Conservation (phyloP, 1,140 invertebrate species). For the Pomacea maculata region DNA sequence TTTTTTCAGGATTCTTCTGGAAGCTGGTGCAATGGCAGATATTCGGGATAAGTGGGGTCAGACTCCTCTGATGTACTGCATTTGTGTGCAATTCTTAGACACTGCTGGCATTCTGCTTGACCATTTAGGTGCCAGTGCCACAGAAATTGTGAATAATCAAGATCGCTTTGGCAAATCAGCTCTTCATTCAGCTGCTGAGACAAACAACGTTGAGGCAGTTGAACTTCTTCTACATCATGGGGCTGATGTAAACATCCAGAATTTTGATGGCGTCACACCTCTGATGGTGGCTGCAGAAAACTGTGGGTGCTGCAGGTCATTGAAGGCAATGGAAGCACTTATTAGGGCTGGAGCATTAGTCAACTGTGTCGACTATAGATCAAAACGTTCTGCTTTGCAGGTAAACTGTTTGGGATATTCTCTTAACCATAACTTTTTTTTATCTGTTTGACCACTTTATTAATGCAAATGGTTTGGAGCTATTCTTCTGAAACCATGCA, state of each 20-base stretch:
- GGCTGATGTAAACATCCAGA: constrained; percentile 26
- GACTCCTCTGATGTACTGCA: constrained; percentile 40
- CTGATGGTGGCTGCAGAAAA: constrained; percentile 25
- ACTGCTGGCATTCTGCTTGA: constrained; percentile 67
- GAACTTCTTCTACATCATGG: constrained; percentile 31
- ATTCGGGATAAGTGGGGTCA: constrained; percentile 43
- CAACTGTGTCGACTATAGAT: constrained; percentile 23
- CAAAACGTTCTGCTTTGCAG: constrained; percentile 37
- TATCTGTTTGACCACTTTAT: neutral
- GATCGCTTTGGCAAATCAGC: constrained; percentile 38
- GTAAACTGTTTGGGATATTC: constrained; percentile 5
- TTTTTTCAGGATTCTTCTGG: constrained; percentile 22
- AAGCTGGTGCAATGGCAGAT: constrained; percentile 29
- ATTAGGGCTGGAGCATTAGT: constrained; percentile 30
- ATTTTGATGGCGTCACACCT: constrained; percentile 36
- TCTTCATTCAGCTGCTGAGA: constrained; percentile 36
- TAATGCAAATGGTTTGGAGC: neutral
- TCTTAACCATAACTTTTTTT: neutral
- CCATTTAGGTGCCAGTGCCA: constrained; percentile 23
- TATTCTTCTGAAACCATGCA: neutral
- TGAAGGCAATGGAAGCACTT: constrained; percentile 27
- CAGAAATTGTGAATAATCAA: constrained; percentile 27
- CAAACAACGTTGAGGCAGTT: constrained; percentile 18
- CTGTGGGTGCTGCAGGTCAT: neutral
- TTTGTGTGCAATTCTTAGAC: constrained; percentile 33